These are phyloP conservation scores for Ameiurus melas DNA, from an alignment of 2,113 vertebrate genomes.

Conservation along the genomic window DNA sequence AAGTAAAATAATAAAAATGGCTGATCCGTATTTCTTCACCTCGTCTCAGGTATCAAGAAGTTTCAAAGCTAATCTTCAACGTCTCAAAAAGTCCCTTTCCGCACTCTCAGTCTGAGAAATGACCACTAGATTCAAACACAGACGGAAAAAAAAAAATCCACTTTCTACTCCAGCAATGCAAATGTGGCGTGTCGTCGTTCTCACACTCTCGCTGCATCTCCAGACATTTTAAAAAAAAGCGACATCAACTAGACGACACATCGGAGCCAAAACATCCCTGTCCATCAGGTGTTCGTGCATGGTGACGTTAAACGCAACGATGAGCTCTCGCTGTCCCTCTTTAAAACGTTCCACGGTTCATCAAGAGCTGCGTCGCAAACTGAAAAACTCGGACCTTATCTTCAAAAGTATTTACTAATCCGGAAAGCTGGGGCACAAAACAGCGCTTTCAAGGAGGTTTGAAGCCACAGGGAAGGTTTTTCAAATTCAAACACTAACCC, in stretches of 20 bases:
- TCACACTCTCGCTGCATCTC: neutral
- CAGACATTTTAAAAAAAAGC: neutral
- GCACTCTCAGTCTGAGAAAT: conserved; percentile 1
- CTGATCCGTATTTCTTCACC: neutral
- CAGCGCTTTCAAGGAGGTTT: neutral
- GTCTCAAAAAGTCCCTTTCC: neutral
- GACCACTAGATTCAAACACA: conserved; percentile 14
- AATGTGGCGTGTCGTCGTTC: neutral
- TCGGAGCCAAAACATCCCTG: neutral
- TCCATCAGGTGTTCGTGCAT: neutral
- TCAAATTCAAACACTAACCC: neutral
- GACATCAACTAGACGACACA: neutral
- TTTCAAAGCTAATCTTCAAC: neutral
- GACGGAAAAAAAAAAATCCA: neutral
- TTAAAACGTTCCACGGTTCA: neutral
- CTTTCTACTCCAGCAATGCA: neutral
- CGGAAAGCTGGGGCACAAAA: neutral
- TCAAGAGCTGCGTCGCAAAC: neutral
- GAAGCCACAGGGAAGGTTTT: neutral
- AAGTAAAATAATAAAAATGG: neutral
- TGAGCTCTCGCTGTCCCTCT: neutral
- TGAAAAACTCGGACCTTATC: neutral
- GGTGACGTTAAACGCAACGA: neutral
- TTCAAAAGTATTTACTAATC: neutral
- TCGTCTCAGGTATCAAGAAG: no score